Conservation (phyloP, 2,888 invertebrate species). For the Empis stercorea region DNA sequence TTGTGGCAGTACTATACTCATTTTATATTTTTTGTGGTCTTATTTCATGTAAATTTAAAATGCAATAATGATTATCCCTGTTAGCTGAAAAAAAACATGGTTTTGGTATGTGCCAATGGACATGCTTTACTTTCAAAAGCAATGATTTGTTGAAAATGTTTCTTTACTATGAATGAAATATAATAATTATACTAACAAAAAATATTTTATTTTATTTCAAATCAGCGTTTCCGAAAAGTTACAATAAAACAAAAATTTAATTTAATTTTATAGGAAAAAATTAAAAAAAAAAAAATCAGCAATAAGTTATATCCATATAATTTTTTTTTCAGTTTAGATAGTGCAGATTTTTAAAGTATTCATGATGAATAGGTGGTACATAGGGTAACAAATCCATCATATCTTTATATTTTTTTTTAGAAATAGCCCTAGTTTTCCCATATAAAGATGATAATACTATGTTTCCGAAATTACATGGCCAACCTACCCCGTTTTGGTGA, state of each 20-base stretch:
- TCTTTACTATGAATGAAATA: conserved; percentile 5
- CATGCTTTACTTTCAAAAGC: conserved; percentile 1
- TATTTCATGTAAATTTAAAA: background rate
- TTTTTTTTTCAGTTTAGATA: conserved; percentile 5
- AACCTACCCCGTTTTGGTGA: conserved; percentile 2
- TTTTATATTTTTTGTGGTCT: background rate
- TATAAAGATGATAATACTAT: conserved; percentile 8
- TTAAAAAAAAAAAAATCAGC: conserved; percentile 4
- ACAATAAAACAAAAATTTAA: too few relatives aligned
- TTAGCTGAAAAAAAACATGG: background rate
- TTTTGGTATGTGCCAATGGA: background rate
- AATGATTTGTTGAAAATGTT: conserved; percentile 6
- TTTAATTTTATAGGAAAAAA: background rate
- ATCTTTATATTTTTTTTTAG: conserved; percentile 9
- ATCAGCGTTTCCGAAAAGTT: too few relatives aligned
- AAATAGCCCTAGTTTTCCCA: conserved; percentile 6
- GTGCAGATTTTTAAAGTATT: conserved; percentile 10
- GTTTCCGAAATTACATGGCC: conserved; percentile 4
- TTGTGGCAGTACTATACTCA: background rate
- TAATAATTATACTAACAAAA: background rate
- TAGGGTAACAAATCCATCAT: conserved; percentile 10
- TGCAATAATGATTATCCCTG: background rate
- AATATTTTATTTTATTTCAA: too few relatives aligned
- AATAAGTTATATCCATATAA: conserved; percentile 1
- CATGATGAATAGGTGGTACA: conserved; percentile 10